Evolutionary conservation across 2,113 vertebrate genomes (phyloP), one percentile per base, ranked within the genome.

Genomic region (Dermatemys mawii): DNA sequence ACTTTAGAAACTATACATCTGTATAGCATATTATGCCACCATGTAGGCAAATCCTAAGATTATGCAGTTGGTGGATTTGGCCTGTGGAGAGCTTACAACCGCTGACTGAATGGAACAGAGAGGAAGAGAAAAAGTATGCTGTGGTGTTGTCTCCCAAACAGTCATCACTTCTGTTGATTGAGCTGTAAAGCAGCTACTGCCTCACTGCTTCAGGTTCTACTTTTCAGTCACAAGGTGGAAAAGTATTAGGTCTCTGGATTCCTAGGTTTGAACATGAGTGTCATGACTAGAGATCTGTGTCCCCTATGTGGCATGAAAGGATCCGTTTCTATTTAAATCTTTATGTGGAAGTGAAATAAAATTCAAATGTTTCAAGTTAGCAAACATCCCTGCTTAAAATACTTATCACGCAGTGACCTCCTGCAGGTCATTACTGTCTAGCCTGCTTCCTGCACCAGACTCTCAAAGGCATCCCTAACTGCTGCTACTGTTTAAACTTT

Each of bases 361-460:
- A 87, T 87, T 93, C 32, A 83, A 94, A 89, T 63, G 2, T 94
- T 94, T 93, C 78, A 94, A 91, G 91, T 88, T 87, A 92, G 86
- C 11, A 93, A 96, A 95, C 57, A 91, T 26, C 8, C 10, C n/a
- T 86, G 10, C 50, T 95, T 94, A 86, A 95, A 93, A 92, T 81
- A 83, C 26, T 75, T 83, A 49, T 3, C 4, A 35, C 50, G 84
- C 92, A 3, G 81, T 95, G 84, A 88, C 87, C 84, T 87, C 46
- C 53, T 11, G 1, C 22, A 29, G 63, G 57, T 94, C 88, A 41
- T 19, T 87, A 3, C 5, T 53, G 11, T 80, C 94, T 90, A 55
- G 51, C 75, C 78, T 92, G 48, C 81, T 92, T 70, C 48, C 81
- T 49, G 38, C 24, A 53, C 32, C 57, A 53, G 32, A 70, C 73